Evolutionary conservation across 2,888 invertebrate species (phyloP).

Genomic region (Agrotis clavis): DNA sequence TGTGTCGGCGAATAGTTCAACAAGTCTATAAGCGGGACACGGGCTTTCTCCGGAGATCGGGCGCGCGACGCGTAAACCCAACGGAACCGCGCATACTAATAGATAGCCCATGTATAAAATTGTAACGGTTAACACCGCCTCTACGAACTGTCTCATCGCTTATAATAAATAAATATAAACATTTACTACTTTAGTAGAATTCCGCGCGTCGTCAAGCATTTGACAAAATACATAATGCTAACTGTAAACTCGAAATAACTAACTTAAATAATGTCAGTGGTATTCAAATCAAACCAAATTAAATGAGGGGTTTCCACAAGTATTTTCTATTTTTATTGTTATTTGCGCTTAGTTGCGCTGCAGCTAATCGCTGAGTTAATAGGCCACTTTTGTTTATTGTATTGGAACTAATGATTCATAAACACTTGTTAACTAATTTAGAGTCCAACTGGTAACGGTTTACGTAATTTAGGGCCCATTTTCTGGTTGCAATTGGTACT

Average conservation of each 20-base stretch:
- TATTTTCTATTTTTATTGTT: conserved; percentile 68
- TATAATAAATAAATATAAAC: conserved; percentile 84
- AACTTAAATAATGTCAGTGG: conserved; percentile 68
- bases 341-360: conserved; percentile 40
- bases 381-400: conserved; percentile 71
- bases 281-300: conserved; percentile 68
- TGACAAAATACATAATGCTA: conserved; percentile 83
- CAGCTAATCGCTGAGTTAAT: conserved; percentile 57
- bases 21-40: conserved; percentile 81
- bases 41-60: conserved; percentile 85
- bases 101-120: conserved; percentile 84
- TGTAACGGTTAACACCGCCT: conserved; percentile 87
- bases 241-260: conserved; percentile 78
- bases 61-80: conserved; percentile 78
- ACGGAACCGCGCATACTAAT: conserved; percentile 87
- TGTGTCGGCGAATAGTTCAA: conserved; percentile 78
- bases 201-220: conserved; percentile 76
- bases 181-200: conserved; percentile 87
- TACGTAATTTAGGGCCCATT: conserved; percentile 88
- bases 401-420: conserved; percentile 85
- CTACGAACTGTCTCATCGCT: conserved; percentile 76
- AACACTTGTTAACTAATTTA: conserved; percentile 85
- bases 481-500: conserved; percentile 86
- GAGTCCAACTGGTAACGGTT: conserved; percentile 81
- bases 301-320: conserved; percentile 70